Evolutionary conservation across 2,113 vertebrate genomes (phyloP), one percentile per base, ranked within the genome.

Genomic region (Aythya baeri): DNA sequence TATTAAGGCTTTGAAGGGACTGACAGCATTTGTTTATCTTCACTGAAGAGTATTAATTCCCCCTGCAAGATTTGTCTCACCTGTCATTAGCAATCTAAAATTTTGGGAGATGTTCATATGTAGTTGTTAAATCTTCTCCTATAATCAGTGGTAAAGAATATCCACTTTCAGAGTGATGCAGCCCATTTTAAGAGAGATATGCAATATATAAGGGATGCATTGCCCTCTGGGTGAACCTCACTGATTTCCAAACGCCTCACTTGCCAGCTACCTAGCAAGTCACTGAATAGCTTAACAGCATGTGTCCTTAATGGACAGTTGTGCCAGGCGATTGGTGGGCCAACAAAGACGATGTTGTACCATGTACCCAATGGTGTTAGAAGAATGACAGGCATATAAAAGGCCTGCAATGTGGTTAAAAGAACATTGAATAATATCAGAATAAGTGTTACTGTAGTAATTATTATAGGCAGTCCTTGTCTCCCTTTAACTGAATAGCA

Each of bases 201-300:
- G 78, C 15, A 5, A 65, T 58, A 34, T n/a, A 32, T 4, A 8
- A 0, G 29, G 61, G 57, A 59, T 7, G 3, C 14, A 2, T 7
- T 79, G 38, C 49, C 85, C 63, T 29, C 26, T 26, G 75, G 74
- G 66, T 3, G 1, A 32, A 17, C 50, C 41, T 76, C 41, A 9
- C 26, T 34, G 57, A 16, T 85, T 32, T 43, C 54, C 78, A 27
- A 18, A 58, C 80, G 23, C 44, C 38, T 86, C 55, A 31, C 15
- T 75, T 78, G 68, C 6, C 52, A 72, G 29, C 4, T 38, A 26
- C 54, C 58, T 5, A 54, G 79, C 59, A 95, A 57, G 44, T 70
- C 38, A 8, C 22, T 25, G 34, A 13, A 62, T n/a, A 66, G 71
- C 21, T 83, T 74, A n/a, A 29, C 71, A 25, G 36, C 79, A 17